Evolutionary conservation across 2,797 vertebrate genomes (phyloP), one percentile per base, ranked within the genome.

Genomic region (Typhlichthys eigenmanni): DNA sequence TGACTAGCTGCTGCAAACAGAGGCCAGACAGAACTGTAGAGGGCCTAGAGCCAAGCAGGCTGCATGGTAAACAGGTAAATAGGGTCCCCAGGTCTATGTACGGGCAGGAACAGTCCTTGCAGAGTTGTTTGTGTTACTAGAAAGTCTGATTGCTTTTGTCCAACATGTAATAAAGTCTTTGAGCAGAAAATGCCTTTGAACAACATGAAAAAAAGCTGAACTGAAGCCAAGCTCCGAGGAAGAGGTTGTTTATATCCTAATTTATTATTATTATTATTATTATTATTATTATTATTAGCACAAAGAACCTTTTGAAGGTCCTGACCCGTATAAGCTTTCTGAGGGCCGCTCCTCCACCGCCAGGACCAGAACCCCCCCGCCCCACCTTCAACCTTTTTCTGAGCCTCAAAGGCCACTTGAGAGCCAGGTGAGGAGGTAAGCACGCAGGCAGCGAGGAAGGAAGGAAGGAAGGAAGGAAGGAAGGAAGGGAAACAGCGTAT

Each of bases 271-370:
- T 10, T 8, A 45, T 9, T 68, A 38, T 38, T 38, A 62, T 10
- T 8, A 45, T 9, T 68, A 38, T 38, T 38, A 62, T 12, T 8
- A 45, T 9, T 68, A 29, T 72, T 43, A 74, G 66, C 62, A 63
- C 59, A 71, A 34, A 74, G 78, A 83, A 64, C 80, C 79, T 76
- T 75, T 2, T 38, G 2, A 61, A 75, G 81, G 81, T 52, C 81
- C 80, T 70, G 63, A 87, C 84, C 87, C 81, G 81, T 84, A 87
- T 59, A 65, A 74, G 64, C 76, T 55, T 4, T 59, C 52, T 1
- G 29, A 58, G 14, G 43, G 50, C 19, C 13, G 34, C 4, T 48
- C 11, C 11, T 12, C 10, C n/a, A 0, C 54, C 55, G 6, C 11
- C 32, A 10, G 24, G 29, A 55, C 3, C 50, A 45, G 45, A 55